Percentiles rank a stretch among this genome's conserved stretches.
These are phyloP conservation scores for Varecia variegata DNA, from an alignment of 2,797 vertebrate species.

Conservation along the genomic window DNA sequence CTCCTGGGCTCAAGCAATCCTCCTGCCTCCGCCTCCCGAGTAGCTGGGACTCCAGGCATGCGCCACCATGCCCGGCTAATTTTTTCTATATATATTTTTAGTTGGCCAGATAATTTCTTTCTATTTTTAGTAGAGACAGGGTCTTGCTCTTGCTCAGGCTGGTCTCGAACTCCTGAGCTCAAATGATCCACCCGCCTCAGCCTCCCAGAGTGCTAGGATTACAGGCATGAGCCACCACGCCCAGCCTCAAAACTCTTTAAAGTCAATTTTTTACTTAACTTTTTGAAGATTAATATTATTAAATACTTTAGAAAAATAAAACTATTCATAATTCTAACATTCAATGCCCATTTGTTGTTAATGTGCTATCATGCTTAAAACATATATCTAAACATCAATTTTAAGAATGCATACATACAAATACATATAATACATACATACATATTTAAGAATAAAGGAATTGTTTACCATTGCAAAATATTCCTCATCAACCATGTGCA, in stretches of 20 bases:
- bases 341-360: not conserved
- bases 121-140: too few species aligned
- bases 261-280: not conserved
- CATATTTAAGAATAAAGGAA: not conserved
- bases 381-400: not conserved
- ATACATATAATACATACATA: not conserved
- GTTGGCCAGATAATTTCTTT: too few species aligned
- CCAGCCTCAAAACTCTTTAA: constrained; percentile 16
- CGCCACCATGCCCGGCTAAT: too few species aligned
- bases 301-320: not conserved
- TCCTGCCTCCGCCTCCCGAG: too few species aligned
- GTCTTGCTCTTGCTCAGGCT: too few species aligned
- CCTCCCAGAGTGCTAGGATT: too few species aligned
- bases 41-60: too few species aligned
- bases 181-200: too few species aligned
- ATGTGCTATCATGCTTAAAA: not conserved
- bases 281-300: not conserved
- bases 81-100: too few species aligned
- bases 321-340: not conserved
- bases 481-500: not conserved
- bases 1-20: too few species aligned
- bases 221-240: too few species aligned
- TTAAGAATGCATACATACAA: not conserved
- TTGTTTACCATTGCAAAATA: not conserved
- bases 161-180: too few species aligned